Percentiles rank a stretch among this genome's conserved stretches.
These are phyloP conservation scores for Dynastes tityus DNA, from an alignment of 2,888 invertebrate genomes.

Conservation along the genomic window DNA sequence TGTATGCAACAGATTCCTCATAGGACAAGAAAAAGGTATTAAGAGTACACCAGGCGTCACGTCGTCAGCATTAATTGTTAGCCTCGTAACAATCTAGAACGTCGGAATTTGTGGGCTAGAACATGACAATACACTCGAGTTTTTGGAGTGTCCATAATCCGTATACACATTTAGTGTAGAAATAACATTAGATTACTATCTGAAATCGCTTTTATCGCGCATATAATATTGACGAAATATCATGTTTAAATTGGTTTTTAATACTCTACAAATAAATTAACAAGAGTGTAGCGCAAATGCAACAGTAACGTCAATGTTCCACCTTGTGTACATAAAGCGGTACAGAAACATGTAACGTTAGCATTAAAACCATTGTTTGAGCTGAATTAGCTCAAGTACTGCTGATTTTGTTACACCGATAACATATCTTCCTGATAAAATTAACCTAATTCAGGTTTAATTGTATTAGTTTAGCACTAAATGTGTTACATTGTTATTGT, in stretches of 20 bases:
- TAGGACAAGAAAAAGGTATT: neutral
- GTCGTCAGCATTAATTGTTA: neutral
- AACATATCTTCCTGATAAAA: neutral
- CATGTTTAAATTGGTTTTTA: slow-evolving; percentile 1
- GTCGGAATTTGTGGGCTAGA: slow-evolving; percentile 2
- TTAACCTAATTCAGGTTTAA: neutral
- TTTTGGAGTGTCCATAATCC: neutral
- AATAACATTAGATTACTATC: neutral
- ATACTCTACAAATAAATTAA: slow-evolving; percentile 12
- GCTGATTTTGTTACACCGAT: neutral
- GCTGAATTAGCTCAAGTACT: slow-evolving; percentile 2
- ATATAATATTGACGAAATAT: neutral
- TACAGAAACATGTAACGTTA: neutral
- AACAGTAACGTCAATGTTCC: neutral
- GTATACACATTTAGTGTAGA: neutral
- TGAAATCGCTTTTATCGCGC: neutral
- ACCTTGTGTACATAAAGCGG: neutral
- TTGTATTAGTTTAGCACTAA: no score
- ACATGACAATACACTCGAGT: slow-evolving; percentile 1
- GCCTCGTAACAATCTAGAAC: neutral
- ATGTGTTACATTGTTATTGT: no score
- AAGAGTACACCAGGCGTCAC: neutral
- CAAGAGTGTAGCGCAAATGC: slow-evolving; percentile 1
- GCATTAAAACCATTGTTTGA: slow-evolving; percentile 2
- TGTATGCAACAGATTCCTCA: neutral